A percentile compares a stretch with the other conserved stretches of the same genome.
Evolutionary conservation across 1,140 invertebrate species (phyloP).

Genomic region (Globodera ellingtonae): DNA sequence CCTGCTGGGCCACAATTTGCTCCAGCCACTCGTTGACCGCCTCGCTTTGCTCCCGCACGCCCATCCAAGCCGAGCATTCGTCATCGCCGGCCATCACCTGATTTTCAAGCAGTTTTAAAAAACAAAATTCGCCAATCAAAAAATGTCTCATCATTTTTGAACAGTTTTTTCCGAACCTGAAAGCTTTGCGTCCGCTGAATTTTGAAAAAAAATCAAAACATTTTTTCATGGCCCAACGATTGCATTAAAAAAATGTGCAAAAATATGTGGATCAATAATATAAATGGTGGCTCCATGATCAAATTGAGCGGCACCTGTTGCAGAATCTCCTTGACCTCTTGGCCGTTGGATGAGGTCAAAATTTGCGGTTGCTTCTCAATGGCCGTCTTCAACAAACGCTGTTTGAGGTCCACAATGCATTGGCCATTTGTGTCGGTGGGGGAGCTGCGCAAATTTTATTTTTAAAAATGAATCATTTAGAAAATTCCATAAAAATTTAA

Average conservation of each 20-base stretch:
- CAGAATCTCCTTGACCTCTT: slow-evolving; percentile 42
- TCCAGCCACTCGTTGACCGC: slow-evolving; percentile 53
- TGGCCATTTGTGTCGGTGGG: slow-evolving; percentile 45
- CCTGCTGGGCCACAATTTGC: slow-evolving; percentile 39
- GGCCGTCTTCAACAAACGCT: slow-evolving; percentile 47
- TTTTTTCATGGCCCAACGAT: no score
- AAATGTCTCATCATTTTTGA: no score
- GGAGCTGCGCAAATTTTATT: slow-evolving; percentile 32
- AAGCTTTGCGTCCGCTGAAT: no score
- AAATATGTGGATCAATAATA: no score
- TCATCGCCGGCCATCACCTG: slow-evolving; percentile 46
- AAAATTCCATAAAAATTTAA: background rate
- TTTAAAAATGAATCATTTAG: background rate
- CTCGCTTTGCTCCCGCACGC: slow-evolving; percentile 38
- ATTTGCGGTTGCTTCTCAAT: slow-evolving; percentile 47
- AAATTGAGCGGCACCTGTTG: slow-evolving; percentile 4
- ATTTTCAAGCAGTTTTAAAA: background rate
- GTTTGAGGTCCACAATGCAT: slow-evolving; percentile 48
- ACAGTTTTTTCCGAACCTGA: no score
- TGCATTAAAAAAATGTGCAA: no score
- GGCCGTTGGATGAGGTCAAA: slow-evolving; percentile 41
- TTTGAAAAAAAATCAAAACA: no score
- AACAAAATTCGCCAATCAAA: background rate
- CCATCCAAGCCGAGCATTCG: slow-evolving; percentile 18
- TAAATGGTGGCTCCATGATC: background rate